Conservation (phyloP, 2,888 invertebrate species). For the Dolichopus griseipennis region DNA sequence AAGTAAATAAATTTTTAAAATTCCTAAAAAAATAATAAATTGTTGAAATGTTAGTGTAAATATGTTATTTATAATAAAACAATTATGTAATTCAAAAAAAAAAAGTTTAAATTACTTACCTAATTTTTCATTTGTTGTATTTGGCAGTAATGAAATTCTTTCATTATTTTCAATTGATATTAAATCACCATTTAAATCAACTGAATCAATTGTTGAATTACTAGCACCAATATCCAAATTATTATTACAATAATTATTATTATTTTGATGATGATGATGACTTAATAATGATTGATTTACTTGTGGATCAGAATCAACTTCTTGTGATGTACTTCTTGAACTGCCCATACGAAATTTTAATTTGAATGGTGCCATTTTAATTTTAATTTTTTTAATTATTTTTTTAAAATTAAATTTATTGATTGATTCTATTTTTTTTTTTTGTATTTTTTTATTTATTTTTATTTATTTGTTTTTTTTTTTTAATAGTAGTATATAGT, state of each 20-base stretch:
- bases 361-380: slow-evolving; percentile 42
- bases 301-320: slow-evolving; percentile 41
- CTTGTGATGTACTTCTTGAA: slow-evolving; percentile 43
- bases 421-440: neutral
- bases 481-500: neutral
- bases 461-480: neutral
- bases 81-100: too few species aligned
- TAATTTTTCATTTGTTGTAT: slow-evolving; percentile 28
- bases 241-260: slow-evolving; percentile 17
- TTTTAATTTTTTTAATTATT: neutral
- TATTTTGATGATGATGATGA: slow-evolving; percentile 24
- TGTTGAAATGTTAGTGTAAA: too few species aligned
- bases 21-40: too few species aligned
- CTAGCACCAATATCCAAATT: slow-evolving; percentile 34
- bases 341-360: slow-evolving; percentile 44
- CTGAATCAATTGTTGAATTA: slow-evolving; percentile 42
- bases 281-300: slow-evolving; percentile 40
- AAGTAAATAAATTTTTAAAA: too few species aligned
- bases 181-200: slow-evolving; percentile 37
- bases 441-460: neutral
- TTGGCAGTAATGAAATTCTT: slow-evolving; percentile 37
- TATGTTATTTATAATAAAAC: too few species aligned
- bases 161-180: slow-evolving; percentile 38
- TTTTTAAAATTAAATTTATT: neutral
- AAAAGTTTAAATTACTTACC: too few species aligned